Evolutionary conservation across 2,113 vertebrate genomes (phyloP).

Genomic region (Columbina picui): DNA sequence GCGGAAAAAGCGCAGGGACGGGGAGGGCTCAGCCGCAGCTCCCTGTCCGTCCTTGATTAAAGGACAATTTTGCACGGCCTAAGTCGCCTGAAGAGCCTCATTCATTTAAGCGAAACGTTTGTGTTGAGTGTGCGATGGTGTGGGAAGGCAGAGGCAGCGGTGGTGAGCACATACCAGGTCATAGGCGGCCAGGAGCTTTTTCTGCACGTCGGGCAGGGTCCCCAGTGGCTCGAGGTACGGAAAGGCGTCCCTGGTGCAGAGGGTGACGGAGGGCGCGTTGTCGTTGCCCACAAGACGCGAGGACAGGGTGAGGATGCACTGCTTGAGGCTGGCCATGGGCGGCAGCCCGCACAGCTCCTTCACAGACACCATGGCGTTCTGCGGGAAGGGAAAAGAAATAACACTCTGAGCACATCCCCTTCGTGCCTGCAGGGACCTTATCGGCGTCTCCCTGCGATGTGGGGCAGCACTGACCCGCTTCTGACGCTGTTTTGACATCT

Average conservation of each 20-base stretch:
- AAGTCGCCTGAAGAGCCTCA: not conserved
- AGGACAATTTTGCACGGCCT: not conserved
- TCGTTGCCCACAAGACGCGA: conserved; percentile 86
- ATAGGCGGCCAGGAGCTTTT: conserved; percentile 89
- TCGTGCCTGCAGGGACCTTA: not conserved
- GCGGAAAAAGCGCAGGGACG: fast-evolving
- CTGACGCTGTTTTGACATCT: not conserved
- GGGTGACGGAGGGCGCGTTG: conserved; percentile 80
- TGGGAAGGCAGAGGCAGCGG: not conserved
- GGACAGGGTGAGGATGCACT: conserved; percentile 93
- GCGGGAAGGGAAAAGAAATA: not conserved
- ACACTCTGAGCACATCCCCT: not conserved
- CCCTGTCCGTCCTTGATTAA: not conserved
- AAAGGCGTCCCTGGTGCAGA: conserved; percentile 88
- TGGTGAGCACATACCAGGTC: conserved; percentile 82
- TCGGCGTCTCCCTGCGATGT: not conserved
- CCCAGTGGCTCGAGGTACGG: conserved; percentile 89
- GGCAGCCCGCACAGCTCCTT: conserved; percentile 98
- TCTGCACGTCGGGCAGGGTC: conserved; percentile 83
- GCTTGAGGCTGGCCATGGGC: conserved; percentile 91
- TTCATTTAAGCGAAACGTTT: not conserved
- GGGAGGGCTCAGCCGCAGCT: not conserved
- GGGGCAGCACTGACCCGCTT: not conserved
- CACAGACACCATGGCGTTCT: conserved; percentile 89
- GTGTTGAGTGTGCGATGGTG: fast-evolving